Conservation (phyloP, 2,113 vertebrate genomes). For the Dromiciops gliroides region DNA sequence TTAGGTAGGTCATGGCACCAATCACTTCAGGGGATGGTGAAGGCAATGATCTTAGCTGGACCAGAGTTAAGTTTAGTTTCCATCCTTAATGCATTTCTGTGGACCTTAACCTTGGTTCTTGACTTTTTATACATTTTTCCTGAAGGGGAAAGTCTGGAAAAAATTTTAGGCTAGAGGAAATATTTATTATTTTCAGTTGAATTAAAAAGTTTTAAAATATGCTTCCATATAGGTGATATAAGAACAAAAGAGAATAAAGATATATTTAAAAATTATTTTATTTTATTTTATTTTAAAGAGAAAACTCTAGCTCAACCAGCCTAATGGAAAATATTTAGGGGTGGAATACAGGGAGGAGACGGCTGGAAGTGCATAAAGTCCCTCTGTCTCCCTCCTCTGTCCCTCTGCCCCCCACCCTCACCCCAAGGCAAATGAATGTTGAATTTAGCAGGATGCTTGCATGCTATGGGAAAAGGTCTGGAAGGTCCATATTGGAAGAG, state of each 20-base stretch:
- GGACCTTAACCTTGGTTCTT: background rate
- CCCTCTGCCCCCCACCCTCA: no score
- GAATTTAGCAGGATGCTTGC: background rate
- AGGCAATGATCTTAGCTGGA: background rate
- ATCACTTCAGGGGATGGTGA: background rate
- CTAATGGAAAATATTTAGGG: background rate
- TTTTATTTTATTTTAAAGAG: background rate
- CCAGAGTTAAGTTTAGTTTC: background rate
- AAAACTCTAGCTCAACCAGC: background rate
- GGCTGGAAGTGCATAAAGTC: background rate
- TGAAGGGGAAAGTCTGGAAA: background rate
- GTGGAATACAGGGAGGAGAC: background rate
- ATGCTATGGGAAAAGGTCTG: background rate
- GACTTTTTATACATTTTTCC: background rate
- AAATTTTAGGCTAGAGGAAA: background rate
- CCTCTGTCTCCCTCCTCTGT: no score
- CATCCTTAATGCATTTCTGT: background rate
- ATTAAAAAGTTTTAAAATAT: background rate
- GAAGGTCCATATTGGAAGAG: background rate
- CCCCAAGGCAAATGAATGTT: background rate
- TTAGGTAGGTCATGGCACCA: background rate
- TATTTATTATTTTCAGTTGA: background rate
- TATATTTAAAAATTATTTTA: no score
- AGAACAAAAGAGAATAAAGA: background rate
- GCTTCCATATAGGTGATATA: background rate